phyloP scores from a whole-genome alignment of 2,113 vertebrate genomes.

The Phodopus roborovskii region DNA sequence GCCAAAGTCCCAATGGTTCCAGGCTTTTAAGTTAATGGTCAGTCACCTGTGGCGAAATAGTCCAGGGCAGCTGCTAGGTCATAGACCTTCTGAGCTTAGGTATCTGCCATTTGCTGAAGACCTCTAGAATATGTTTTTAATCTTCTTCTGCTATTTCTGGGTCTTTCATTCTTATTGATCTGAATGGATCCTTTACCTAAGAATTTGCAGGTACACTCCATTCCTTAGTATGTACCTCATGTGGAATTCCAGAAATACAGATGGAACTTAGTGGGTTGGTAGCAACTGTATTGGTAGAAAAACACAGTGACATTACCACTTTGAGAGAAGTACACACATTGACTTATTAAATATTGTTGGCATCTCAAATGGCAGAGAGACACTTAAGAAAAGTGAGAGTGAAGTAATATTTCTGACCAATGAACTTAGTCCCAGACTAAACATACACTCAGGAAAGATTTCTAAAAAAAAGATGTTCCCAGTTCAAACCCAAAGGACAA shows the following conservation, averaged over 20 bases:
- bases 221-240: neutral
- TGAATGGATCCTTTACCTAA: constrained; percentile 31
- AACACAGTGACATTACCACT: neutral
- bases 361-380: constrained; percentile 50
- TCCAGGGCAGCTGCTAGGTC: neutral
- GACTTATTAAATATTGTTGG: constrained; percentile 45
- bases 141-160: neutral
- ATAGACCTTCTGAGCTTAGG: neutral
- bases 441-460: neutral
- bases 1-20: neutral
- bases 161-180: neutral
- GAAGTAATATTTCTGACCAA: constrained; percentile 10
- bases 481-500: neutral
- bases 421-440: neutral
- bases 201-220: constrained; percentile 27
- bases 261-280: constrained; percentile 1
- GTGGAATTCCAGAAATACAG: constrained; percentile 42
- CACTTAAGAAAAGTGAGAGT: neutral
- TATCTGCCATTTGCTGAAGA: neutral
- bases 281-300: neutral
- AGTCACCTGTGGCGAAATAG: neutral
- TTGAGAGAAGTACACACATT: constrained; percentile 30
- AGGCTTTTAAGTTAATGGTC: constrained; percentile 1
- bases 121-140: neutral
- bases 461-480: neutral